Base-by-base conservation (phyloP, 2,113 vertebrate genomes). In the Equus przewalskii region DNA sequence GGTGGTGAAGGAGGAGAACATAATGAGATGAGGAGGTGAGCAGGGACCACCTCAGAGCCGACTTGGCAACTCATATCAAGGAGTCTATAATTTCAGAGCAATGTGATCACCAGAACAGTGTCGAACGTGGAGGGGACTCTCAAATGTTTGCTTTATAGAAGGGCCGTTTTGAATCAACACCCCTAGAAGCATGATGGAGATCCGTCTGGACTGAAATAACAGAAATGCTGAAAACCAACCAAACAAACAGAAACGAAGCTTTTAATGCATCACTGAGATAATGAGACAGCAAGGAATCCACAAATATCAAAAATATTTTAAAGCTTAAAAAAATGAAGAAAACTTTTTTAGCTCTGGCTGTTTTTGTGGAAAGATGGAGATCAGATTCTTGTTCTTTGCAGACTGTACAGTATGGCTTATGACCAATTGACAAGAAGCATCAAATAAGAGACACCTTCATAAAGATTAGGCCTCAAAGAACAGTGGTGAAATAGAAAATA, bases 371-470 rank as follows among this genome's bases (percentile, higher is more conserved):
- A 83, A 83, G 41, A 78, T 64, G 4, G 6, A 62, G 7, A 51
- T 70, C 49, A 60, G 91, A 33, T 44, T 86, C 3, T 83, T 87
- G 2, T 36, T 72, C 19, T 46, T 46, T 70, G 30, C 4, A 54
- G 10, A 36, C 7, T 79, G 12, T 72, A 33, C 15, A 28, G 33
- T 26, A 49, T 46, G 58, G n/a, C 11, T 36, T 80, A 62, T 33
- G 28, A 64, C 13, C 0, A 0, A 28, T 5, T 18, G 21, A 41
- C 6, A 7, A 51, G 28, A 82, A 36, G 1, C 0, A n/a, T 89
- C 9, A 83, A 19, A 21, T 36, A 41, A 76, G 75, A 56, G 30
- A 54, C 3, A 62, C n/a, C 11, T 69, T 46, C 33, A 22, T 49
- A 91, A 72, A 80, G 9, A 69, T 58, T 21, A 70, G 3, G 18